Evolutionary conservation across 1,140 invertebrate species (phyloP).

Genomic region (Dendrolimus punctatus): DNA sequence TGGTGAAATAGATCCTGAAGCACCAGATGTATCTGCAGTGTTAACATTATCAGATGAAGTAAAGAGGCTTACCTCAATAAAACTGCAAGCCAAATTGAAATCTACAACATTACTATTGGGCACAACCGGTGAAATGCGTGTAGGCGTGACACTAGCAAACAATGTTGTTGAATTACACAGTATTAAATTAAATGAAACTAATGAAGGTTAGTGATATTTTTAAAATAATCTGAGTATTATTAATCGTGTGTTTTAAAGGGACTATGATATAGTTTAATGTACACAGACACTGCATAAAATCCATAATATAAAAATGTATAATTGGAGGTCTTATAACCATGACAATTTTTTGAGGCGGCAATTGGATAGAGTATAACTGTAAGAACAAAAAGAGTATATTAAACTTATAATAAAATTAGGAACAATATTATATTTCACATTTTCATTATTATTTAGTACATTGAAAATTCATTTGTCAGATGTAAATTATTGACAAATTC

Average conservation of each 20-base stretch:
- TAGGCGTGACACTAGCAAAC: slow-evolving; percentile 77
- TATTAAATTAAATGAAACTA: slow-evolving; percentile 43
- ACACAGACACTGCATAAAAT: too few relatives aligned
- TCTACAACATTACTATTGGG: slow-evolving; percentile 79
- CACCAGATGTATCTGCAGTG: slow-evolving; percentile 36
- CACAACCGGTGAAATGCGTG: slow-evolving; percentile 77
- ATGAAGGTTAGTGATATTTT: slow-evolving; percentile 55
- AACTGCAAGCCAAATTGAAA: slow-evolving; percentile 80
- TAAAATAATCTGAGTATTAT: background rate
- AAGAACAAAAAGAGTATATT: too few relatives aligned
- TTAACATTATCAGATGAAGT: slow-evolving; percentile 82
- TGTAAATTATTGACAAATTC: too few relatives aligned
- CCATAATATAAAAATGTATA: too few relatives aligned
- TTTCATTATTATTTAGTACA: too few relatives aligned
- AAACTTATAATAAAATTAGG: too few relatives aligned
- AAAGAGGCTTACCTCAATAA: slow-evolving; percentile 77
- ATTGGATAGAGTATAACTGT: too few relatives aligned
- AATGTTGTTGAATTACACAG: slow-evolving; percentile 81
- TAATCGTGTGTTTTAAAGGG: background rate
- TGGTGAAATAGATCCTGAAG: slow-evolving; percentile 32
- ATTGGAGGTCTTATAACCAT: too few relatives aligned
- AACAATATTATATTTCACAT: too few relatives aligned
- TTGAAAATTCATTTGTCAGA: too few relatives aligned
- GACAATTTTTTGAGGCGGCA: too few relatives aligned
- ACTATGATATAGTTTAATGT: too few relatives aligned